A percentile compares a stretch with the other conserved stretches of the same genome.
Evolutionary conservation across 2,888 invertebrate species (phyloP).

Genomic region (Nowickia ferox): DNA sequence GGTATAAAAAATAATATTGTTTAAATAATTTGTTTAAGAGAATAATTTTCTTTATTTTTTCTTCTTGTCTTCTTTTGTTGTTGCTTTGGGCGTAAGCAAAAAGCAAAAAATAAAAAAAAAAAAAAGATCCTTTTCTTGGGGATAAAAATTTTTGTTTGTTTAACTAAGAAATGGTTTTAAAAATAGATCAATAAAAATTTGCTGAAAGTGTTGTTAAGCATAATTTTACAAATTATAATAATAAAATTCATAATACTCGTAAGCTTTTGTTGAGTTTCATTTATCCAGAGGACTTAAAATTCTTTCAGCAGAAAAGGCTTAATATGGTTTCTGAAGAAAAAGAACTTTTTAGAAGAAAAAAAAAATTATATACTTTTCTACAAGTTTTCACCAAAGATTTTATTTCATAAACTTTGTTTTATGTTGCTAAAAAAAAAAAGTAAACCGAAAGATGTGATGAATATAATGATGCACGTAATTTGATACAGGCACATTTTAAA

Average conservation of each 20-base stretch:
- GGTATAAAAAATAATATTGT: slow-evolving; percentile 47
- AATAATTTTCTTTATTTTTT: slow-evolving; percentile 7
- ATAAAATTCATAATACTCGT: too few species aligned
- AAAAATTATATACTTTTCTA: background rate
- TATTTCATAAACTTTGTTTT: slow-evolving; percentile 21
- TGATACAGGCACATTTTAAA: too few species aligned
- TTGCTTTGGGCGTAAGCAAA: background rate
- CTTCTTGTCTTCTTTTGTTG: background rate
- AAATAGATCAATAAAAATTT: slow-evolving; percentile 36
- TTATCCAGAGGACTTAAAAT: slow-evolving; percentile 39
- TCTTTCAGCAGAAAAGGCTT: slow-evolving; percentile 11
- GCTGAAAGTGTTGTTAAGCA: slow-evolving; percentile 24
- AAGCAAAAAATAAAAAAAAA: background rate
- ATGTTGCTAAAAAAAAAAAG: background rate
- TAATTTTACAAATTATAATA: slow-evolving; percentile 5
- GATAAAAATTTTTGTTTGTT: background rate
- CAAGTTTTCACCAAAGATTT: slow-evolving; percentile 33
- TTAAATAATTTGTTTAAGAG: slow-evolving; percentile 52
- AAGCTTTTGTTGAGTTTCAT: slow-evolving; percentile 47
- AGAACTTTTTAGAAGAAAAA: slow-evolving; percentile 7
- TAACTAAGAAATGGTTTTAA: slow-evolving; percentile 19
- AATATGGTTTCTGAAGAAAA: background rate
- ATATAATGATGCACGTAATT: too few species aligned
- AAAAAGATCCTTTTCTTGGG: background rate
- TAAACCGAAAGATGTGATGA: background rate